These are phyloP conservation scores for Eurypyga helias DNA, from an alignment of 2,113 vertebrate genomes.

Conservation along the genomic window DNA sequence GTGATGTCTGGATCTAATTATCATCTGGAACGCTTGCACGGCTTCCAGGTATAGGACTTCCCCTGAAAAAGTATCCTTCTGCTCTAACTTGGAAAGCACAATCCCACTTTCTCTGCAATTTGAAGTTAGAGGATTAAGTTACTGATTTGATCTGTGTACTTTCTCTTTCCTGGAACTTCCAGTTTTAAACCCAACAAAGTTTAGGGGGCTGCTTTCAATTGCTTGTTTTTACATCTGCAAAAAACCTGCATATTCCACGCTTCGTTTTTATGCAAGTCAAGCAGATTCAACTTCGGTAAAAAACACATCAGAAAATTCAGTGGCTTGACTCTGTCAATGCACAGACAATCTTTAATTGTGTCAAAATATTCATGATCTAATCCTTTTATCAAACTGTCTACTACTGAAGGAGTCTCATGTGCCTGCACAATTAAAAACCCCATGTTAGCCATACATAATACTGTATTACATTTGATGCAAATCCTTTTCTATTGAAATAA, in stretches of 20 bases:
- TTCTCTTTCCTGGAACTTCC: background rate
- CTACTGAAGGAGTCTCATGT: constrained; percentile 81
- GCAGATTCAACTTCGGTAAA: constrained; percentile 28
- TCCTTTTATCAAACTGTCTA: constrained; percentile 86
- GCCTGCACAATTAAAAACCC: constrained; percentile 87
- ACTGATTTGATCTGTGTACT: background rate
- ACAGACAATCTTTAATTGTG: constrained; percentile 78
- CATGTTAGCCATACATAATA: constrained; percentile 73
- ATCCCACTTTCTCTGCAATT: background rate
- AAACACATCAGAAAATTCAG: constrained; percentile 40
- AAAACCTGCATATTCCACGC: background rate
- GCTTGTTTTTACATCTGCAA: background rate
- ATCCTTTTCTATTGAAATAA: constrained; percentile 84
- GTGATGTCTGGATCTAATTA: constrained; percentile 47
- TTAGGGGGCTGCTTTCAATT: background rate
- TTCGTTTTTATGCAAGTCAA: background rate
- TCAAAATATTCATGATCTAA: constrained; percentile 84
- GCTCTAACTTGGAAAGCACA: background rate
- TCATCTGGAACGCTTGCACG: constrained; percentile 18
- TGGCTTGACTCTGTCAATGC: constrained; percentile 37
- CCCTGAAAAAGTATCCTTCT: background rate
- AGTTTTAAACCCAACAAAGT: background rate
- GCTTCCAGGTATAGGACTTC: constrained; percentile 21
- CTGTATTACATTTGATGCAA: constrained; percentile 83
- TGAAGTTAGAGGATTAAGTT: background rate